These are phyloP conservation scores for Paracanthobrama guichenoti DNA, from an alignment of 2,113 vertebrate species.

Conservation along the genomic window DNA sequence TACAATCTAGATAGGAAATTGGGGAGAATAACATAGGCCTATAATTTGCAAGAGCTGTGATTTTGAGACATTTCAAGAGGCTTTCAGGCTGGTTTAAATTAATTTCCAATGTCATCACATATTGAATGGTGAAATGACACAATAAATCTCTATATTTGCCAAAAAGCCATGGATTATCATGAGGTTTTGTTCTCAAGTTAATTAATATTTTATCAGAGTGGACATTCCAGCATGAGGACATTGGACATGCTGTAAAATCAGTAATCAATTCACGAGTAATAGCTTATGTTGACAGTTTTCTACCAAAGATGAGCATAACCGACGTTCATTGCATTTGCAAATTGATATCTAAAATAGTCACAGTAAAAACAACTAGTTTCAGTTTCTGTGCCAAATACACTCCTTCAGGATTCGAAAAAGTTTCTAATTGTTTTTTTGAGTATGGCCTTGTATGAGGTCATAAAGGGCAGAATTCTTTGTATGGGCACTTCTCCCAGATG, in stretches of 20 bases:
- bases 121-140: slow-evolving; percentile 1
- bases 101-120: background rate
- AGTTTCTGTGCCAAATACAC: too few relatives aligned
- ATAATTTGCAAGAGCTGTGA: slow-evolving; percentile 12
- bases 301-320: too few relatives aligned
- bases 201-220: background rate
- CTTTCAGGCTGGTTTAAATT: background rate
- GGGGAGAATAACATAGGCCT: background rate
- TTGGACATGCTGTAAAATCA: background rate
- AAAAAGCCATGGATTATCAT: background rate
- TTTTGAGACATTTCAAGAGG: background rate
- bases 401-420: too few relatives aligned
- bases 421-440: too few relatives aligned
- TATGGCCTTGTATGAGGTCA: too few relatives aligned
- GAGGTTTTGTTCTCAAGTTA: background rate
- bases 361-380: too few relatives aligned
- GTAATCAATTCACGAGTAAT: background rate
- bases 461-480: too few relatives aligned
- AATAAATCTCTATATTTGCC: background rate
- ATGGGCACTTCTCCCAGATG: too few relatives aligned
- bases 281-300: too few relatives aligned
- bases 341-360: too few relatives aligned
- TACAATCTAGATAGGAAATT: background rate
- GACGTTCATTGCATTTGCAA: too few relatives aligned
- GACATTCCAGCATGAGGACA: background rate